A percentile compares a stretch with the other conserved stretches of the same genome.
Conservation (phyloP, 2,888 invertebrate species). For the Yponomeuta malinellus region DNA sequence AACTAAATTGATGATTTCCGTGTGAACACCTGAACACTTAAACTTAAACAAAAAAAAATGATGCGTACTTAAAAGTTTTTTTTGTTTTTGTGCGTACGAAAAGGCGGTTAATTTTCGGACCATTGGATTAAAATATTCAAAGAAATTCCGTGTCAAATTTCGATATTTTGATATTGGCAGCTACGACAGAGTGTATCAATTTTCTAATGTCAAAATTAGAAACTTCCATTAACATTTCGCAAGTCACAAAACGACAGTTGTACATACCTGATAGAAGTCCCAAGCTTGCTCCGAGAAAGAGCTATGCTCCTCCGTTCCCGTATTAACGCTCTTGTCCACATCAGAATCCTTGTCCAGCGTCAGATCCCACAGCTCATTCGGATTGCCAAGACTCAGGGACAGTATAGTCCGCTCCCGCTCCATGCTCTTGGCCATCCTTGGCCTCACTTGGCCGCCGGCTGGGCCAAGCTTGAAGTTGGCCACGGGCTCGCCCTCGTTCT, state of each 20-base stretch:
- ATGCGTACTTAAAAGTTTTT: too few species aligned
- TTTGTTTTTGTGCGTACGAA: too few species aligned
- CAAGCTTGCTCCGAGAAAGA: constrained; percentile 94
- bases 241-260: too few species aligned
- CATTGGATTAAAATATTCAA: too few species aligned
- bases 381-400: constrained; percentile 59
- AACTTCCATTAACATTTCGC: constrained; percentile 10
- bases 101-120: too few species aligned
- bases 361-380: constrained; percentile 61
- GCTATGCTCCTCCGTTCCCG: constrained; percentile 83
- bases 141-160: too few species aligned
- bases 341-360: constrained; percentile 67
- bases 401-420: constrained; percentile 59
- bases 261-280: constrained; percentile 92
- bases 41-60: too few species aligned
- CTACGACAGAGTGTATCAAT: too few species aligned
- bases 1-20: too few species aligned
- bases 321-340: constrained; percentile 76
- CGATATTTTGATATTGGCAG: too few species aligned
- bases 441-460: constrained; percentile 61
- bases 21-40: too few species aligned
- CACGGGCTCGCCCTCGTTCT: constrained; percentile 50
- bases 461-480: constrained; percentile 81
- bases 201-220: too few species aligned
- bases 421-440: constrained; percentile 47